Evolutionary conservation across 2,888 invertebrate species (phyloP).

Genomic region (Anoplius nigerrimus): DNA sequence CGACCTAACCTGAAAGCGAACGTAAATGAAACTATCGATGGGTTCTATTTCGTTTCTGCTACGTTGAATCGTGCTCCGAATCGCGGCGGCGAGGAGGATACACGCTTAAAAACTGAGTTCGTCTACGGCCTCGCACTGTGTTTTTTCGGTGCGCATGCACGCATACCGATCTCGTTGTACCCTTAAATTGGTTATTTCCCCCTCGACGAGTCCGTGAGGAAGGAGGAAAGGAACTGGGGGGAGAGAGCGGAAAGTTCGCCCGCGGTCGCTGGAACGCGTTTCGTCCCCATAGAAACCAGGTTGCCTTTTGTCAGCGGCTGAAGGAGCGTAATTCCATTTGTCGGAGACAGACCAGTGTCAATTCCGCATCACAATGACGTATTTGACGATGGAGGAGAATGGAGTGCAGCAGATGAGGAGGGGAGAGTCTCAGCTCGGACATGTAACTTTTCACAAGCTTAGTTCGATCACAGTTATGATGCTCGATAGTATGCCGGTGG

Average conservation of each 20-base stretch:
- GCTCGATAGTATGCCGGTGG: too few relatives aligned
- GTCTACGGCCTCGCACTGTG: conserved; percentile 38
- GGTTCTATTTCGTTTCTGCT: neutral
- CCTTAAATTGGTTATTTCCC: conserved; percentile 56
- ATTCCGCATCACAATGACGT: conserved; percentile 30
- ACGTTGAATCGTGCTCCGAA: too few relatives aligned
- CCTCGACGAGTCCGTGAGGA: conserved; percentile 6
- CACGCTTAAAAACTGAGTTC: conserved; percentile 39
- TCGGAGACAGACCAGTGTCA: conserved; percentile 22
- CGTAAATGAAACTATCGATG: conserved; percentile 29
- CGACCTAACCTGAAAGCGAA: conserved; percentile 47
- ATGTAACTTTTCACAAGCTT: neutral
- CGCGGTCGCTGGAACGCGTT: conserved; percentile 21
- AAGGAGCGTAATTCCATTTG: conserved; percentile 43
- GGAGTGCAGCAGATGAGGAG: conserved; percentile 12
- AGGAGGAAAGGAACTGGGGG: conserved; percentile 4
- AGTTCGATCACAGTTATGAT: too few relatives aligned
- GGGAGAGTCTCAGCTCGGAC: conserved; percentile 21
- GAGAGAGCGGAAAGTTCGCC: neutral
- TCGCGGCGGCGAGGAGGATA: neutral
- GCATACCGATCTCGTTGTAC: conserved; percentile 41
- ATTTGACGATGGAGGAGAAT: conserved; percentile 23
- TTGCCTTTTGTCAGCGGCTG: conserved; percentile 33
- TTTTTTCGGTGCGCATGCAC: conserved; percentile 7
- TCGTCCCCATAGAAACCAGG: conserved; percentile 37